phyloP scores from a whole-genome alignment of 2,797 vertebrate species.

The Pangasius krempfi region DNA sequence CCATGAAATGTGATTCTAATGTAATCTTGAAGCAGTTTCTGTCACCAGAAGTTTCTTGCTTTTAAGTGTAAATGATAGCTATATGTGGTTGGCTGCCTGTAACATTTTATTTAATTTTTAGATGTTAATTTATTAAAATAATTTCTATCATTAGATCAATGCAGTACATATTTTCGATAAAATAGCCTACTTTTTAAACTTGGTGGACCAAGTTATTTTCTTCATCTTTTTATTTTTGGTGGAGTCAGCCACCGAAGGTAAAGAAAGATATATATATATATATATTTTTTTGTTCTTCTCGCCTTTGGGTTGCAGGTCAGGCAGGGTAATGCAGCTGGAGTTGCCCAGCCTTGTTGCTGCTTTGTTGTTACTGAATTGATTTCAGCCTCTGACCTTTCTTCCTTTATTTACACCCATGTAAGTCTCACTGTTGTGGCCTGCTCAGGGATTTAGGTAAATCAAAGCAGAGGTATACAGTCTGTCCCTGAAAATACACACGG shows the following conservation, averaged over 20 bases:
- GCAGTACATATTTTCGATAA: constrained; percentile 27
- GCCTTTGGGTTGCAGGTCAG: constrained; percentile 34
- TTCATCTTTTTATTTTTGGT: constrained; percentile 15
- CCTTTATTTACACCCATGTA: constrained; percentile 63
- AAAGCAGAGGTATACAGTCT: constrained; percentile 51
- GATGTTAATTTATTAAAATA: constrained; percentile 81
- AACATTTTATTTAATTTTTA: constrained; percentile 78
- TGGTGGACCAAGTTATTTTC: constrained; percentile 42
- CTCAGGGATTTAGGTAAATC: constrained; percentile 79
- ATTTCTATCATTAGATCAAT: constrained; percentile 60
- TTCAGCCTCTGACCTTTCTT: constrained; percentile 38
- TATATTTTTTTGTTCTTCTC: constrained; percentile 18
- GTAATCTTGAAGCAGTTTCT: constrained; percentile 57
- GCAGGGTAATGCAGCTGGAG: constrained; percentile 19
- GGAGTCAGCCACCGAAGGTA: constrained; percentile 11
- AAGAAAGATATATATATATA: background rate
- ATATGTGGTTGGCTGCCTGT: constrained; percentile 72
- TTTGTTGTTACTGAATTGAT: constrained; percentile 48
- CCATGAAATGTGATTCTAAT: constrained; percentile 61
- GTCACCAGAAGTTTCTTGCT: constrained; percentile 65
- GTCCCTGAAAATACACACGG: constrained; percentile 28
- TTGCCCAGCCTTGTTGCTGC: constrained; percentile 7
- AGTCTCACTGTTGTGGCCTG: constrained; percentile 68
- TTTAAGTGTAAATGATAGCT: constrained; percentile 66
- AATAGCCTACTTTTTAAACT: constrained; percentile 8